These are phyloP conservation scores for Lophius piscatorius DNA, from an alignment of 2,113 vertebrate species.

Conservation along the genomic window DNA sequence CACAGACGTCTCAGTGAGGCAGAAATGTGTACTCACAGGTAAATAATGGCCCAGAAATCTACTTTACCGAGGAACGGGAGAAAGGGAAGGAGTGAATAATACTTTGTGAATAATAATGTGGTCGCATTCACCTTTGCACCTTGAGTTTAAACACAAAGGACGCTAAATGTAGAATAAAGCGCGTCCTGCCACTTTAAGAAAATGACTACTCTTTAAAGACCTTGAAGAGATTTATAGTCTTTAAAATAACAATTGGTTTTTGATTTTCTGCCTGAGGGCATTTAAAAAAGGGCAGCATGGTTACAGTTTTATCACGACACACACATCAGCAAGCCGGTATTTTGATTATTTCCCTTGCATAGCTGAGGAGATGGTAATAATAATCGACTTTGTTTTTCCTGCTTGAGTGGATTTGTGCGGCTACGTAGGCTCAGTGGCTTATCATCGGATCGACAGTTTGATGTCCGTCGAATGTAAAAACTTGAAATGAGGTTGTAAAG, in stretches of 20 bases:
- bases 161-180: neutral
- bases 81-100: neutral
- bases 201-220: slow-evolving; percentile 3
- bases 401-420: slow-evolving; percentile 20
- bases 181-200: neutral
- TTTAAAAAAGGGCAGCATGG: neutral
- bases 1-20: no score
- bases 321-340: slow-evolving; percentile 17
- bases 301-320: slow-evolving; percentile 31
- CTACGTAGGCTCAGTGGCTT: slow-evolving; percentile 14
- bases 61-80: slow-evolving; percentile 1
- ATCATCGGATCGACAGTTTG: slow-evolving; percentile 29
- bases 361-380: slow-evolving; percentile 1
- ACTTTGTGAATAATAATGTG: neutral
- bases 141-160: slow-evolving; percentile 9
- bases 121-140: slow-evolving; percentile 13
- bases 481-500: neutral
- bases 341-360: slow-evolving; percentile 22
- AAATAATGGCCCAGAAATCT: neutral
- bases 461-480: neutral
- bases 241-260: slow-evolving; percentile 3
- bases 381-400: slow-evolving; percentile 41
- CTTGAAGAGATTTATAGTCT: slow-evolving; percentile 18
- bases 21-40: slow-evolving; percentile 12
- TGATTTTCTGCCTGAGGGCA: slow-evolving; percentile 7